phyloP scores from a whole-genome alignment of 2,797 vertebrate species.

The Selene dorsalis region DNA sequence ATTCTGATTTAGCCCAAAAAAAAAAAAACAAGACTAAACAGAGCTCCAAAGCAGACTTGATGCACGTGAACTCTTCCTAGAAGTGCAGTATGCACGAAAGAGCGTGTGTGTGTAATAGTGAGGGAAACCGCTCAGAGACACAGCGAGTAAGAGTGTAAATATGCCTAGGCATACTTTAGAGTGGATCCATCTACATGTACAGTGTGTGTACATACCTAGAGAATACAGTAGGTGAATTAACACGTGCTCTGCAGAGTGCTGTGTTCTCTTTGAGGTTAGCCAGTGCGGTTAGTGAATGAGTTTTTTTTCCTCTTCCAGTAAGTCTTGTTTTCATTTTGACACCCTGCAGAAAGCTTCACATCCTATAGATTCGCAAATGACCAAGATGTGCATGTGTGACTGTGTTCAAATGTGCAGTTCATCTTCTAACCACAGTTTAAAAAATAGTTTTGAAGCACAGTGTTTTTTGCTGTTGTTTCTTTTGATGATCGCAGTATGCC shows the following conservation, averaged over 20 bases:
- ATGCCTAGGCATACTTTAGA: conserved; percentile 5
- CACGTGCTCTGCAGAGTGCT: conserved; percentile 29
- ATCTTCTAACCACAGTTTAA: neutral
- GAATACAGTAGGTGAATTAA: conserved; percentile 23
- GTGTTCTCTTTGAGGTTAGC: conserved; percentile 71
- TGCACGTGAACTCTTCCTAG: conserved; percentile 32
- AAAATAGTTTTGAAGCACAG: neutral
- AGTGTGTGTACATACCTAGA: neutral
- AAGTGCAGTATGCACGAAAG: conserved; percentile 3
- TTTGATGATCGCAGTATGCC: neutral
- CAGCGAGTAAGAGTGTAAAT: neutral
- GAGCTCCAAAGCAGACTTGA: neutral
- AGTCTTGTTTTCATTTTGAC: conserved; percentile 64
- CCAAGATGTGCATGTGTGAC: conserved; percentile 29
- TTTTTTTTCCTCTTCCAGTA: conserved; percentile 67
- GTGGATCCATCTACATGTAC: neutral
- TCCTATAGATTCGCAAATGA: conserved; percentile 28
- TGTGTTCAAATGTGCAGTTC: neutral
- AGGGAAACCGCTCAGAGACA: conserved; percentile 18
- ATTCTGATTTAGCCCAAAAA: conserved; percentile 17
- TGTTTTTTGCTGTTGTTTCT: neutral
- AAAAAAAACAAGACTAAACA: conserved; percentile 33
- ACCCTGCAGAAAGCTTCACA: conserved; percentile 30
- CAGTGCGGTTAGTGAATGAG: conserved; percentile 71
- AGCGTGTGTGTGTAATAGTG: conserved; percentile 17